Evolutionary conservation across 2,888 invertebrate species (phyloP).

Genomic region (Campoletis raptor): DNA sequence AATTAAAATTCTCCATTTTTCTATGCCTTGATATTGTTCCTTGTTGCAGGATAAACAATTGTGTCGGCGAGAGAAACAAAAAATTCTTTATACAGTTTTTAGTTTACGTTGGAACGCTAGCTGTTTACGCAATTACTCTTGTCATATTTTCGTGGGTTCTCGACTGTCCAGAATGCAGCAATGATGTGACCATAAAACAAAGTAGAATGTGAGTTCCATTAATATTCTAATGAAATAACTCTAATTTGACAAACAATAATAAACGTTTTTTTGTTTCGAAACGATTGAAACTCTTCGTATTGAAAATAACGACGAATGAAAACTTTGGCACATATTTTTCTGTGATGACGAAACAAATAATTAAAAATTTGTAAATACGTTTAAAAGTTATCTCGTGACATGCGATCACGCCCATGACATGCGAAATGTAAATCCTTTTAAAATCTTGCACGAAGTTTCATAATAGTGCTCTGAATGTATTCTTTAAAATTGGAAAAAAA

Average conservation of each 20-base stretch:
- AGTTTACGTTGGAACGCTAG: slow-evolving; percentile 90
- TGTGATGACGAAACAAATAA: no score
- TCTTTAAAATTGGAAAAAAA: no score
- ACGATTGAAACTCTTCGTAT: not conserved
- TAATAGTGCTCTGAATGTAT: no score
- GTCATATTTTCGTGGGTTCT: slow-evolving; percentile 91
- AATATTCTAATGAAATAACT: not conserved
- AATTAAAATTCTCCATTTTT: not conserved
- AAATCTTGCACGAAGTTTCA: no score
- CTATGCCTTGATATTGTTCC: not conserved
- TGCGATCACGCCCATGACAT: no score
- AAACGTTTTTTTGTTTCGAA: no score
- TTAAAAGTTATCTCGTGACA: no score
- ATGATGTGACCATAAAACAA: slow-evolving; percentile 89
- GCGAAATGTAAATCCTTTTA: no score
- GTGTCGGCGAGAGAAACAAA: slow-evolving; percentile 96
- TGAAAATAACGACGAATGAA: no score
- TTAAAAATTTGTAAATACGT: no score
- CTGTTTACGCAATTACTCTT: slow-evolving; percentile 89
- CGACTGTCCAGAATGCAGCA: slow-evolving; percentile 89
- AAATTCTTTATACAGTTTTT: slow-evolving; percentile 96
- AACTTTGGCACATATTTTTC: no score
- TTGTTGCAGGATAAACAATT: slow-evolving; percentile 92
- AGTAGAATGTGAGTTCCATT: slow-evolving; percentile 89
- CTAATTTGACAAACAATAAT: not conserved